A percentile compares a stretch with the other conserved stretches of the same genome.
phyloP scores from a whole-genome alignment of 2,113 vertebrate genomes.

The Orthonyx spaldingii region DNA sequence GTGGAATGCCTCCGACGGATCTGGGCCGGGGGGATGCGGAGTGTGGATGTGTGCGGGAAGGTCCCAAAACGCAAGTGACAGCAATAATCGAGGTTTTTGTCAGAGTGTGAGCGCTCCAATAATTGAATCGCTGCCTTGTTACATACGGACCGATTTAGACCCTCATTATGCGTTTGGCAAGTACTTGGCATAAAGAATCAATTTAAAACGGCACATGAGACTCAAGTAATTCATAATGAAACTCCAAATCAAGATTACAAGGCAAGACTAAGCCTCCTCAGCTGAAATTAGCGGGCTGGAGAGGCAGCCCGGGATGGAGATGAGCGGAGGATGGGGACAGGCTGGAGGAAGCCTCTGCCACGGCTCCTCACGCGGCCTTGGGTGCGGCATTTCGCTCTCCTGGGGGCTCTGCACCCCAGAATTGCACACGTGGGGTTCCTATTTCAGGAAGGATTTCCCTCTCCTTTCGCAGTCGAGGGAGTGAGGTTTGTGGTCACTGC shows the following conservation, averaged over 20 bases:
- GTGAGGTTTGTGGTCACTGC: not conserved
- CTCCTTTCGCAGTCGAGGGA: not conserved
- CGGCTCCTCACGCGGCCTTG: fast-evolving
- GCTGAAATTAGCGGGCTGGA: not conserved
- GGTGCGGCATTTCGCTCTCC: not conserved
- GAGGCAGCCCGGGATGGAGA: not conserved
- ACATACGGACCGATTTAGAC: not conserved
- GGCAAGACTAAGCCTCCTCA: not conserved
- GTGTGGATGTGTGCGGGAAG: not conserved
- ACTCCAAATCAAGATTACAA: conserved; percentile 21
- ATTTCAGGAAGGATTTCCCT: fast-evolving
- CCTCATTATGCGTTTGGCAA: conserved; percentile 42
- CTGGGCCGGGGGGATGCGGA: not conserved
- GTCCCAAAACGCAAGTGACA: conserved; percentile 28
- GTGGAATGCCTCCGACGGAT: not conserved
- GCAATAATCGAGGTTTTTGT: conserved; percentile 17
- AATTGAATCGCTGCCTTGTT: conserved; percentile 30
- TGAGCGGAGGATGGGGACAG: not conserved
- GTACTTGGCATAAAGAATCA: conserved; percentile 34
- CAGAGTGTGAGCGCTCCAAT: not conserved
- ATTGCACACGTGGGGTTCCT: fast-evolving
- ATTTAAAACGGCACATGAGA: conserved; percentile 13
- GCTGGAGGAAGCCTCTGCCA: not conserved
- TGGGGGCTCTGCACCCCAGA: not conserved
- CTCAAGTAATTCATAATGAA: not conserved